These are phyloP conservation scores for Halotydeus destructor DNA, from an alignment of 1,140 invertebrate genomes.

Conservation along the genomic window DNA sequence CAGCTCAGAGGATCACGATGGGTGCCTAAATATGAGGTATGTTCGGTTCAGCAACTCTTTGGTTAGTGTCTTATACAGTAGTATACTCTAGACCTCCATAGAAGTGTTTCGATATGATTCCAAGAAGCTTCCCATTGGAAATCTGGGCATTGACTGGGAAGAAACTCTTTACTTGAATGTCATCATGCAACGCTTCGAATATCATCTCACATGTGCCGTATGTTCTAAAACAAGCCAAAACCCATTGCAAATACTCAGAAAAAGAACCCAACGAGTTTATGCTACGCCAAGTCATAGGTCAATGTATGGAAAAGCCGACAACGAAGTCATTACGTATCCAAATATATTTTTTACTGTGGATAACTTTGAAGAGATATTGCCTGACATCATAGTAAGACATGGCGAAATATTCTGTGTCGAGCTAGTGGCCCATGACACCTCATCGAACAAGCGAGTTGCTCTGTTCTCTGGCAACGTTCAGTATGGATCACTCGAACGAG, in stretches of 20 bases:
- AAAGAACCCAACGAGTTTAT: slow-evolving; percentile 85
- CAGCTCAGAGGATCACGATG: slow-evolving; percentile 62
- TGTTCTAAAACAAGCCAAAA: slow-evolving; percentile 91
- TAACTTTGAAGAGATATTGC: slow-evolving; percentile 95
- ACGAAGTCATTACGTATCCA: slow-evolving; percentile 95
- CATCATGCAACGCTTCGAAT: slow-evolving; percentile 92
- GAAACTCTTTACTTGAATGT: slow-evolving; percentile 97
- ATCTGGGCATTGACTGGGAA: slow-evolving; percentile 93
- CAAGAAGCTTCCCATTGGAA: slow-evolving; percentile 78
- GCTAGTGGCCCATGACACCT: slow-evolving; percentile 65
- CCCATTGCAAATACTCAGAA: slow-evolving; percentile 76
- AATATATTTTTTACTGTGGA: slow-evolving; percentile 98
- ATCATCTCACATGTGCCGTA: slow-evolving; percentile 84
- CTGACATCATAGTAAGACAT: slow-evolving; percentile 75
- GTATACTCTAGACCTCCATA: slow-evolving; percentile 51
- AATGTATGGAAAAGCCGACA: slow-evolving; percentile 95
- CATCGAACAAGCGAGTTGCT: slow-evolving; percentile 35
- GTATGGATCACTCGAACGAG: slow-evolving; percentile 86
- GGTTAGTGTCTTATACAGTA: slow-evolving; percentile 13
- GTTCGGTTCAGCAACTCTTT: not conserved
- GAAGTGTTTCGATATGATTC: slow-evolving; percentile 89
- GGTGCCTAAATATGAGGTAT: slow-evolving; percentile 66
- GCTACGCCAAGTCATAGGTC: slow-evolving; percentile 80
- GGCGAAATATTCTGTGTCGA: slow-evolving; percentile 98
- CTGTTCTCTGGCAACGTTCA: slow-evolving; percentile 90